These are phyloP conservation scores for Tipula helvola DNA, from an alignment of 2,888 invertebrate species.

Conservation along the genomic window DNA sequence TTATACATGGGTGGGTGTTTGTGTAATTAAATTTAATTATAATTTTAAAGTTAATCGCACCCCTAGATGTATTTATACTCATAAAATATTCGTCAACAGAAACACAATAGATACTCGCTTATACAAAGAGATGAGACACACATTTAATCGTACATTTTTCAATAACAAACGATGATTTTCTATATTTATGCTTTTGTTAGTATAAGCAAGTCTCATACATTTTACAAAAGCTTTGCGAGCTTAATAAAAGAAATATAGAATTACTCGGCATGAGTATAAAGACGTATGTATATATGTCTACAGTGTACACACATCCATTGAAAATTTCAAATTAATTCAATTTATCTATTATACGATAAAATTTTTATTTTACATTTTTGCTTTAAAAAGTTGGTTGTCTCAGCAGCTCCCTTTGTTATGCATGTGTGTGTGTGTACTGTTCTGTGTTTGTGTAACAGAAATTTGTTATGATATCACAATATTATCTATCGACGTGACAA, in stretches of 20 bases:
- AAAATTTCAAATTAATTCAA: neutral
- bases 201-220: neutral
- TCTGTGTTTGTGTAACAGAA: neutral
- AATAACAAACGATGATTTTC: neutral
- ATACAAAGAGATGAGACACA: neutral
- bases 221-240: neutral
- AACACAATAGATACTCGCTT: neutral
- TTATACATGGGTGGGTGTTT: neutral
- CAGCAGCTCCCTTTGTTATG: neutral
- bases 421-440: neutral
- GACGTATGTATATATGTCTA: neutral
- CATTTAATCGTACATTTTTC: neutral
- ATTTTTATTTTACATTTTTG: neutral
- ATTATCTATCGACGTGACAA: constrained; percentile 4
- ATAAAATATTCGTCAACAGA: neutral
- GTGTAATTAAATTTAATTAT: neutral
- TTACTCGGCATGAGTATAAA: neutral
- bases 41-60: neutral
- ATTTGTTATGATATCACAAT: constrained; percentile 4
- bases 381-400: neutral
- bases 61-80: neutral
- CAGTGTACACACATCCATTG: neutral
- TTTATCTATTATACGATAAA: neutral
- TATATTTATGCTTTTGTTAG: neutral
- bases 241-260: neutral